Conservation (phyloP, 2,888 invertebrate species). For the Pegoplata infirma region DNA sequence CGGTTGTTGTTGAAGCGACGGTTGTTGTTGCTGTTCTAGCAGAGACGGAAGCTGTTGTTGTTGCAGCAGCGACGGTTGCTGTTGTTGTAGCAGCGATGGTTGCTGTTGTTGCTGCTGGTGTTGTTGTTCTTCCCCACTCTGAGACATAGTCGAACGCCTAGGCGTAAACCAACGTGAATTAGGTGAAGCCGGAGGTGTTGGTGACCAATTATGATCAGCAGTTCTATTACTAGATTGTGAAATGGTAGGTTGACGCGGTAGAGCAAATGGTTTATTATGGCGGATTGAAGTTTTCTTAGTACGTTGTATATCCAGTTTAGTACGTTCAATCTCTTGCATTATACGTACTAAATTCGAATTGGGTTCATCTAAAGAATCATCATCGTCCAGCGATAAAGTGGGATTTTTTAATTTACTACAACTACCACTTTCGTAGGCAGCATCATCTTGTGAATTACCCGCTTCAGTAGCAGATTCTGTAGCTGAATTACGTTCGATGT, state of each 20-base stretch:
- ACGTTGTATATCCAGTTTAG: constrained; percentile 73
- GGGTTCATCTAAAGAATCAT: constrained; percentile 67
- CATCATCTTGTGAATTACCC: constrained; percentile 50
- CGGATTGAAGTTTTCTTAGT: constrained; percentile 69
- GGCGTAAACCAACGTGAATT: constrained; percentile 62
- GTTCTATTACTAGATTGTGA: constrained; percentile 60
- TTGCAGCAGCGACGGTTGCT: constrained; percentile 5
- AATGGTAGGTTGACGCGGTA: constrained; percentile 40
- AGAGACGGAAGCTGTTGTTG: not conserved
- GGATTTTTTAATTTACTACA: constrained; percentile 14
- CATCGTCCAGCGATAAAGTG: constrained; percentile 55
- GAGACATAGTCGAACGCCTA: constrained; percentile 37
- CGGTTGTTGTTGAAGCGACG: not conserved
- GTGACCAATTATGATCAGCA: constrained; percentile 70
- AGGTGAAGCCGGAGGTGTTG: constrained; percentile 73
- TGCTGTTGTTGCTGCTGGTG: not conserved
- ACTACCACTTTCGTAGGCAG: constrained; percentile 9
- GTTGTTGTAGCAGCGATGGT: not conserved
- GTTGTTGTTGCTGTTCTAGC: constrained; percentile 13
- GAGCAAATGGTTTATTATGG: constrained; percentile 50
- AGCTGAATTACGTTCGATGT: constrained; percentile 61
- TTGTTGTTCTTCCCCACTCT: constrained; percentile 43
- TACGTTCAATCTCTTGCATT: constrained; percentile 74
- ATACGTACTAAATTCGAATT: constrained; percentile 70
- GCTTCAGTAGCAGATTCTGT: constrained; percentile 59